Conservation (phyloP, 23 tunicate species). For the Trididemnum clinides region DNA sequence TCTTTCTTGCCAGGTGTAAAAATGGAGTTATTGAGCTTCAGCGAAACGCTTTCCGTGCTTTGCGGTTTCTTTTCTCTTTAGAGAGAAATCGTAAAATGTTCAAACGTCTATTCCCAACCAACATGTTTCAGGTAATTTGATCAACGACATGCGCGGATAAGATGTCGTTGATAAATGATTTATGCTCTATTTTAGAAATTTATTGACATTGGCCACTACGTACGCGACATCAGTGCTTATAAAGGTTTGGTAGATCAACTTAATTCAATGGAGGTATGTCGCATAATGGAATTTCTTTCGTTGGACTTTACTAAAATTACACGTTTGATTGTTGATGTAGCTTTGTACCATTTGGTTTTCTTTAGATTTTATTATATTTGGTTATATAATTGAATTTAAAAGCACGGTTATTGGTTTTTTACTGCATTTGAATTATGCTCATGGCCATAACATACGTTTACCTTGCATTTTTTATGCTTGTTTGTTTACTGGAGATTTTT, state of each 20-base stretch:
- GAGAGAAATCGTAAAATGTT: slow-evolving; percentile 87
- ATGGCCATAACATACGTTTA: too few relatives aligned
- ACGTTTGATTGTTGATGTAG: too few relatives aligned
- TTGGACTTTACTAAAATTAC: too few relatives aligned
- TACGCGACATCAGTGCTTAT: slow-evolving; percentile 54
- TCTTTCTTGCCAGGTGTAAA: slow-evolving; percentile 39
- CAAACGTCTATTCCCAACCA: slow-evolving; percentile 75
- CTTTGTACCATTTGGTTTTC: too few relatives aligned
- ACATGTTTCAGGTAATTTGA: slow-evolving; percentile 68
- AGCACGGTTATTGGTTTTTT: too few relatives aligned
- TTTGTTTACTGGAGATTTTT: too few relatives aligned
- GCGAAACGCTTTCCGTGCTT: slow-evolving; percentile 74
- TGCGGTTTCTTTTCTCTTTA: slow-evolving; percentile 86
- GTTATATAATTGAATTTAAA: background rate
- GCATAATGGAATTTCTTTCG: too few relatives aligned
- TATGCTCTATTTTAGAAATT: slow-evolving; percentile 48
- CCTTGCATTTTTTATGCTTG: too few relatives aligned
- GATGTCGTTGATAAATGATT: too few relatives aligned
- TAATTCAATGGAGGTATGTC: slow-evolving; percentile 49
- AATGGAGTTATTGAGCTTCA: slow-evolving; percentile 61
- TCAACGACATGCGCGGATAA: too few relatives aligned
- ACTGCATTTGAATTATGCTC: too few relatives aligned
- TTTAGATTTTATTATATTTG: too few relatives aligned
- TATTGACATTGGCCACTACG: slow-evolving; percentile 91
- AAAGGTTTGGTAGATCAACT: slow-evolving; percentile 61